Evolutionary conservation across 2,888 invertebrate species (phyloP), one percentile per base, ranked within the genome.

Genomic region (Parascotia fuliginaria): DNA sequence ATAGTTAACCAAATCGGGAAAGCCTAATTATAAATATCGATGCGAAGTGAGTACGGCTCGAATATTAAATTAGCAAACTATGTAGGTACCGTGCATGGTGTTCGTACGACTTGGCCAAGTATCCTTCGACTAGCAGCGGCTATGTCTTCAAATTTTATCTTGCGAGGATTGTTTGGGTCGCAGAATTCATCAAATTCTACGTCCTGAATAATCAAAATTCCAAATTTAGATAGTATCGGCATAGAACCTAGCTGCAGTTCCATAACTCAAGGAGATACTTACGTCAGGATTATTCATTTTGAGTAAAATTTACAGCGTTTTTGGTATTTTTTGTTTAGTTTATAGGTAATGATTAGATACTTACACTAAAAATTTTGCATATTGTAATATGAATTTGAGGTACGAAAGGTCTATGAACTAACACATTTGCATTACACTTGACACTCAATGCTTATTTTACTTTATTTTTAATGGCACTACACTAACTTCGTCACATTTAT

Each of bases 51-150:
- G n/a, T n/a, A n/a, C n/a, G n/a, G n/a, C n/a, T n/a, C n/a, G n/a
- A n/a, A n/a, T n/a, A n/a, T n/a, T n/a, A n/a, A n/a, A n/a, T n/a
- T n/a, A n/a, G n/a, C n/a, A n/a, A n/a, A n/a, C n/a, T n/a, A n/a
- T n/a, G n/a, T n/a, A 34, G 2, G 9, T 74, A 89, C 90, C 67
- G 77, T 65, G 79, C 95, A 96, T 14, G 95, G 95, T 11, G 96
- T 96, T 37, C 84, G 83, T 22, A 93, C 76, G 13, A 96, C 83
- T 2, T 94, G 92, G 38, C 93, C 93, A 59, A 93, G 92, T 32
- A 96, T 94, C 65, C 94, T 94, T 72, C 94, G 94, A 0, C 95
- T 93, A 7, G 96, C 96, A 9, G 94, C 94, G 45, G 94, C 89
- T 45, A 95, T 91, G 57, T 95, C 95, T 61, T 95, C 93, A 79